Evolutionary conservation across 1,140 invertebrate genomes (phyloP).

Genomic region (Bombus superbus): DNA sequence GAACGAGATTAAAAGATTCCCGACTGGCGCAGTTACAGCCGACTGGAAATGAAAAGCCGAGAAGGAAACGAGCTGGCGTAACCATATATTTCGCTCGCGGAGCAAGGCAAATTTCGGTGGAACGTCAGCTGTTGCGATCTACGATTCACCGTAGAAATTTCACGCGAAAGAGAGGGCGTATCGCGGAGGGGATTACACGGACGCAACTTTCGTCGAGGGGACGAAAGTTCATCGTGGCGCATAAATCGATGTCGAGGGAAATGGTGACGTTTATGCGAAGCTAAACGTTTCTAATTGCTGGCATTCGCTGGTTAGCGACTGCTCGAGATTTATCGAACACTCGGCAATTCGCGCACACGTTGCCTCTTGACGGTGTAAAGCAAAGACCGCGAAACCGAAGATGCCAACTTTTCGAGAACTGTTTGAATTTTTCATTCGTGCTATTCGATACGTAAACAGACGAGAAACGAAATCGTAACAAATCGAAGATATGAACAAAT

Average conservation of each 20-base stretch:
- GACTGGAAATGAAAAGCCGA: neutral
- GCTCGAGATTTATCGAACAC: conserved; percentile 29
- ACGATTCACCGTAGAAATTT: neutral
- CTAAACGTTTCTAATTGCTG: conserved; percentile 24
- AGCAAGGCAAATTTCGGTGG: neutral
- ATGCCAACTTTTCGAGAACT: neutral
- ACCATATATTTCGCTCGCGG: neutral
- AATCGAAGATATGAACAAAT: neutral
- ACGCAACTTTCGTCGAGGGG: neutral
- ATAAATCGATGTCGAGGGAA: conserved; percentile 13
- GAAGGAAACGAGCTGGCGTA: neutral
- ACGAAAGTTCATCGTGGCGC: neutral
- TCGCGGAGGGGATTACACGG: neutral
- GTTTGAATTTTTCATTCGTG: neutral
- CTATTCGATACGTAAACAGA: no score
- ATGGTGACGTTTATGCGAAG: conserved; percentile 3
- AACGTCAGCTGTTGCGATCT: neutral
- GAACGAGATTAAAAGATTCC: neutral
- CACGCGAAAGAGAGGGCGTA: neutral
- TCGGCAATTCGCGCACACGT: neutral
- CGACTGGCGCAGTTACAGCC: neutral
- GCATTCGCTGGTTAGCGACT: neutral
- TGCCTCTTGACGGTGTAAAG: neutral
- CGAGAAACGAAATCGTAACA: no score
- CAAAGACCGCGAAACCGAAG: no score